phyloP scores from a whole-genome alignment of 2,113 vertebrate species.

The Heterocephalus glaber region DNA sequence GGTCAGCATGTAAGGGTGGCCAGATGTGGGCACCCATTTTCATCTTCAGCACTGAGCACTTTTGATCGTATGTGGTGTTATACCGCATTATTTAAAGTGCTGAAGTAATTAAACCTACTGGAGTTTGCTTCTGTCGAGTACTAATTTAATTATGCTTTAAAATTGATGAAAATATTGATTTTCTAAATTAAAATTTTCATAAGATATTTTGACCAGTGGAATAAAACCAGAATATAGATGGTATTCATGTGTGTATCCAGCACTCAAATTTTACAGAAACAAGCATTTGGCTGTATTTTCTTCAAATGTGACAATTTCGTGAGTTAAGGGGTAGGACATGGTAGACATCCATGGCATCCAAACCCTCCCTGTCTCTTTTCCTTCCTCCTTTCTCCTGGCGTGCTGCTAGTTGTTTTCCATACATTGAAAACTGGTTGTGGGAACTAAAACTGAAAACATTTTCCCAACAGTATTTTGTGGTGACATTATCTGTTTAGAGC shows the following conservation, averaged over 20 bases:
- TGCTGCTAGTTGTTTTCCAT: neutral
- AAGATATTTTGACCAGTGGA: neutral
- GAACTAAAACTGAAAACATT: neutral
- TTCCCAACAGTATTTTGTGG: neutral
- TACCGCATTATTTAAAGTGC: neutral
- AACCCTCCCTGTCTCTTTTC: neutral
- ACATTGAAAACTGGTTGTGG: neutral
- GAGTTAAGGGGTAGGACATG: neutral
- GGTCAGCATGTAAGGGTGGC: neutral
- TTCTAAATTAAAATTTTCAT: conserved; percentile 8
- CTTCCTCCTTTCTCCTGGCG: neutral
- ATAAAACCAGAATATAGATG: neutral
- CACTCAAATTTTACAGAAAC: neutral
- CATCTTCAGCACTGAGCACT: neutral
- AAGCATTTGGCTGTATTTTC: neutral
- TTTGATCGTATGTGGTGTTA: neutral
- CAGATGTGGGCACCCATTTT: neutral
- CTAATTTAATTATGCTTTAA: conserved; percentile 17
- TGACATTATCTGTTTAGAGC: neutral
- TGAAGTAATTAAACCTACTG: neutral
- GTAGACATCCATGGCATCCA: too few species aligned
- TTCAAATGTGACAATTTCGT: neutral
- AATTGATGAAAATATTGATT: neutral
- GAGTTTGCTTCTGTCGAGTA: neutral
- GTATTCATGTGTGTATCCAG: neutral